Evolutionary conservation across 92 coral and sea anemone species (phyloP).

Genomic region (Epizoanthus illoricatus): DNA sequence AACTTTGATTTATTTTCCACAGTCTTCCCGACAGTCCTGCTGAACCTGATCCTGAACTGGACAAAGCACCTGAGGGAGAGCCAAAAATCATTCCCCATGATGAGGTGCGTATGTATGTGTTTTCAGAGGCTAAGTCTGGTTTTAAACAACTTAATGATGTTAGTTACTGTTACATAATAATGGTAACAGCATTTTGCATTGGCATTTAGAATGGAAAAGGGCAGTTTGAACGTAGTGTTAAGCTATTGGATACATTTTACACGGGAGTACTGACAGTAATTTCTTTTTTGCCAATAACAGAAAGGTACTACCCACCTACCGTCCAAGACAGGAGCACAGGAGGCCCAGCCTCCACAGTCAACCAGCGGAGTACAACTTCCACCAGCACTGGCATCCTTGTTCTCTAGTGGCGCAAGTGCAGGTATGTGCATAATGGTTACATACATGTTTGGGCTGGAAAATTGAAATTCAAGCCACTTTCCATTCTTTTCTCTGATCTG

Average conservation of each 20-base stretch:
- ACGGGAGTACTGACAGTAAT: background rate
- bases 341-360: slow-evolving; percentile 40
- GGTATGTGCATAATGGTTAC: background rate
- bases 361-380: slow-evolving; percentile 74
- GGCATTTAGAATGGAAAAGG: no score
- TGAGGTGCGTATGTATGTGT: slow-evolving; percentile 63
- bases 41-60: slow-evolving; percentile 88
- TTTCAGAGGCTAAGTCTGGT: no score
- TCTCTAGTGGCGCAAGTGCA: slow-evolving; percentile 63
- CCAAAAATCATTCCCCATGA: slow-evolving; percentile 94
- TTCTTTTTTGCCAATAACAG: slow-evolving; percentile 41
- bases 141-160: no score
- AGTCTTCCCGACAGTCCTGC: slow-evolving; percentile 98
- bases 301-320: slow-evolving; percentile 87
- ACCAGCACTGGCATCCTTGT: slow-evolving; percentile 68
- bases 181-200: background rate
- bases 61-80: slow-evolving; percentile 69
- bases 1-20: background rate
- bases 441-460: no score
- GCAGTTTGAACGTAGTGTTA: background rate
- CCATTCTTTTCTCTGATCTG: no score
- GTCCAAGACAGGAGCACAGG: slow-evolving; percentile 51
- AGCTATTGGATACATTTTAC: background rate
- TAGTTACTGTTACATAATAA: no score
- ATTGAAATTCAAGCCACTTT: no score